Conservation (phyloP, 2,888 invertebrate species). For the Acronicta aceris region DNA sequence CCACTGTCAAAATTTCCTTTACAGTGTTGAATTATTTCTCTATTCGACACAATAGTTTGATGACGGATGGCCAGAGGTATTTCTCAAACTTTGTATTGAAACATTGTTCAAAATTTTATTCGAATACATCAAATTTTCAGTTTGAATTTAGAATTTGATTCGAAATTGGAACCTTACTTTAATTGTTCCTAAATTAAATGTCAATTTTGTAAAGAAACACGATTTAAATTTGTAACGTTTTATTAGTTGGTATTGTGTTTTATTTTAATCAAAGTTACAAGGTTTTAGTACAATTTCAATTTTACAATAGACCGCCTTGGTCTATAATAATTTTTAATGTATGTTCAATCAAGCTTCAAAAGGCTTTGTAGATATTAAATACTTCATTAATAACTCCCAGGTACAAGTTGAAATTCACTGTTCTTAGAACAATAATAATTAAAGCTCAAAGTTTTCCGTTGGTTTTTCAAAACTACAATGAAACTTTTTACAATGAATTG, state of each 20-base stretch:
- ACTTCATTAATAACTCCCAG: constrained; percentile 38
- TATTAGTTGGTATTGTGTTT: constrained; percentile 23
- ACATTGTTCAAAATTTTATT: constrained; percentile 17
- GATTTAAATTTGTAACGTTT: constrained; percentile 5
- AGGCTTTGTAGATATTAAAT: constrained; percentile 42
- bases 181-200: constrained; percentile 10
- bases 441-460: constrained; percentile 48
- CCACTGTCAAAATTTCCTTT: constrained; percentile 52
- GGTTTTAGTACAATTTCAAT: constrained; percentile 14
- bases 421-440: constrained; percentile 42
- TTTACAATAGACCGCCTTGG: constrained; percentile 26
- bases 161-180: constrained; percentile 10
- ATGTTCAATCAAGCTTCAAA: constrained; percentile 33
- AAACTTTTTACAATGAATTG: constrained; percentile 51
- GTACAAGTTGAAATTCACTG: constrained; percentile 32
- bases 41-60: constrained; percentile 34
- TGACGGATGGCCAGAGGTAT: constrained; percentile 45
- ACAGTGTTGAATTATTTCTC: constrained; percentile 55
- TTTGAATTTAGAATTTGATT: background rate
- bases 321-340: constrained; percentile 29
- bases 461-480: constrained; percentile 49
- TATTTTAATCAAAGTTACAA: constrained; percentile 41
- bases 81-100: constrained; percentile 40
- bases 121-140: constrained; percentile 13
- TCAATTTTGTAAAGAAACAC: constrained; percentile 13